phyloP scores from a whole-genome alignment of 2,797 vertebrate species.

The Pelobates cultripes region DNA sequence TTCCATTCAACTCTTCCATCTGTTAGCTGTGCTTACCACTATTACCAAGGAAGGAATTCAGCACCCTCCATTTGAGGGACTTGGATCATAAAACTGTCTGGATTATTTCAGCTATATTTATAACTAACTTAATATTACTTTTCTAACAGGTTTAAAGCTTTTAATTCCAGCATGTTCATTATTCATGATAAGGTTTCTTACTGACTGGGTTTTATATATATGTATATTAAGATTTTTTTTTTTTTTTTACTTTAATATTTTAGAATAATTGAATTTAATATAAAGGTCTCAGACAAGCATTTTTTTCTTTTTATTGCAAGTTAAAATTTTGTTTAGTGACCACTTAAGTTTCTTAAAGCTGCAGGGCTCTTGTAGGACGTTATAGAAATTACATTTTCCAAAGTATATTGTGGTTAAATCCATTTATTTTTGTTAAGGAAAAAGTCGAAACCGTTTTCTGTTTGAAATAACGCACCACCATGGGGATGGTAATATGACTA shows the following conservation, averaged over 20 bases:
- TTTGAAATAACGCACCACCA: no score
- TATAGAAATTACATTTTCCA: no score
- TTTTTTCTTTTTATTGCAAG: neutral
- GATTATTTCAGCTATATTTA: conserved; percentile 82
- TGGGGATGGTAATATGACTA: no score
- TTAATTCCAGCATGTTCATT: conserved; percentile 76
- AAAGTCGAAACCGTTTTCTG: neutral
- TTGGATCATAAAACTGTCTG: conserved; percentile 84
- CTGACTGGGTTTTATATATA: conserved; percentile 31
- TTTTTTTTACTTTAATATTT: neutral
- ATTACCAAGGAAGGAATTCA: conserved; percentile 78
- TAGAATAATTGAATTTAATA: neutral
- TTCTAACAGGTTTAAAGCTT: conserved; percentile 81
- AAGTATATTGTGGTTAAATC: neutral
- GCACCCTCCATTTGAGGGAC: conserved; percentile 76
- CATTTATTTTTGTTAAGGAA: neutral
- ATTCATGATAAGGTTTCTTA: conserved; percentile 59
- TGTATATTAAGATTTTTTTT: neutral
- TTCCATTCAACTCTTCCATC: conserved; percentile 82
- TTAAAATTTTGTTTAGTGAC: neutral
- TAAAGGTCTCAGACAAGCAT: neutral
- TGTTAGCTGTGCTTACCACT: conserved; percentile 79
- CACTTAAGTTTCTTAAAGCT: neutral
- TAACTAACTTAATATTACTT: conserved; percentile 80
- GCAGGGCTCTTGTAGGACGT: neutral